Base-by-base conservation (phyloP, 2,888 invertebrate species). In the Ernsta delagoae region DNA sequence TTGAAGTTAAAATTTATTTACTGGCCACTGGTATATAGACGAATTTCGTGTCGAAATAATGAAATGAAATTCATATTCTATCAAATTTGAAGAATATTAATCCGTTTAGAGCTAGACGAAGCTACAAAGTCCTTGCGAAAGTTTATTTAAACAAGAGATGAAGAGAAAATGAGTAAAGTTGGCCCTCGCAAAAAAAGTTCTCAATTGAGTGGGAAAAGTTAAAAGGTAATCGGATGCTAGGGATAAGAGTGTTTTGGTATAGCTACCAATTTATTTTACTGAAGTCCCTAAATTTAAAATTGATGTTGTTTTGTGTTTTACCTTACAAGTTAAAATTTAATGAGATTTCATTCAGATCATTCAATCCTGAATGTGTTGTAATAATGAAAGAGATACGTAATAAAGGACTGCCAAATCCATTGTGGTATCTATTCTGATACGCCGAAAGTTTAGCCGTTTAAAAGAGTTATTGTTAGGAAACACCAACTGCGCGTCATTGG, bases 161-260 rank as follows among this genome's bases (percentile, higher is more conserved):
- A 83, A 77, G 80, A 85, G 89, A 89, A 90, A 90, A 92, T 90
- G 90, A 90, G 86, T 82, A 91, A 92, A 91, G 90, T 90, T 92
- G 76, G 76, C 76, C 78, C 77, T 78, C 74, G 74, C 78, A 83
- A 88, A 85, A 85, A 89, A 89, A 86, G 79, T 86, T 87, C 69
- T 74, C 78, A 79, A 84, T 84, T 83, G 78, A 78, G 79, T 80
- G 81, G 81, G 80, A 80, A 76, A 87, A 86, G 83, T 85, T 85
- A 81, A 83, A 84, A 82, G 79, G 83, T 88, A 88, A 87, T 88
- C 80, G 78, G 80, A 81, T 83, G 81, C 83, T 81, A 83, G 77
- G 80, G 77, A 80, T 82, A 79, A 82, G 75, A 70, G 56, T 69
- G 65, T 69, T 50, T 69, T 54, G 70, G 43, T 69, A 61, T 60